Conservation (phyloP, 2,888 invertebrate genomes). For the Isotomurus palustris region DNA sequence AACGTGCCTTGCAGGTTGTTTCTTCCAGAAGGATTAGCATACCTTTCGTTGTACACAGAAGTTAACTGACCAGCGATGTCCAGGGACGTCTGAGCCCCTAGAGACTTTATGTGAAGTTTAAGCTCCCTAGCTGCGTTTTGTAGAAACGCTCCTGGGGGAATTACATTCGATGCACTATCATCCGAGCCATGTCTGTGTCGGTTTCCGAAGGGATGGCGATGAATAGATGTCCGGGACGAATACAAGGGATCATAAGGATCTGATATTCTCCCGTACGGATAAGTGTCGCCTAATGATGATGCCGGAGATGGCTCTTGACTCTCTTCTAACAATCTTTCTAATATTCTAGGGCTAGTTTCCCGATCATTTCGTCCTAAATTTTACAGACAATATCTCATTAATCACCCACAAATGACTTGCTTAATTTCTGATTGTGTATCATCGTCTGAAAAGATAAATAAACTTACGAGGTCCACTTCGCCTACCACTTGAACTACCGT, state of each 20-base stretch:
- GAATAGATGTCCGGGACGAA: slow-evolving; percentile 7
- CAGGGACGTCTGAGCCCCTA: slow-evolving; percentile 40
- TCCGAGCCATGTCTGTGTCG: slow-evolving; percentile 6
- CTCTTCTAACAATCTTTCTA: slow-evolving; percentile 45
- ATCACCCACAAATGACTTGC: too few species aligned
- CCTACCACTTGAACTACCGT: slow-evolving; percentile 7
- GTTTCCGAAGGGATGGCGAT: slow-evolving; percentile 1
- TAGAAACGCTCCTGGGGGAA: slow-evolving; percentile 39
- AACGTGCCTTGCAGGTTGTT: slow-evolving; percentile 39
- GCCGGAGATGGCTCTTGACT: slow-evolving; percentile 43
- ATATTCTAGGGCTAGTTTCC: slow-evolving; percentile 44
- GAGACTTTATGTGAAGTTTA: slow-evolving; percentile 36
- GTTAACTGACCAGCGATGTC: slow-evolving; percentile 36
- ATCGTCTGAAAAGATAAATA: too few species aligned
- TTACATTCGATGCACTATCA: slow-evolving; percentile 15
- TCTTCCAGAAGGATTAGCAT: slow-evolving; percentile 16
- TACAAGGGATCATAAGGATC: slow-evolving; percentile 14
- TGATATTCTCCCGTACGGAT: slow-evolving; percentile 20
- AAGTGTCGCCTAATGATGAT: slow-evolving; percentile 25
- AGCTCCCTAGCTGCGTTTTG: slow-evolving; percentile 42
- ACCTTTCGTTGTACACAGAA: slow-evolving; percentile 26
- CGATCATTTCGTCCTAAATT: slow-evolving; percentile 36
- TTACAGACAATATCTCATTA: neutral
- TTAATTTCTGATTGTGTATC: too few species aligned
- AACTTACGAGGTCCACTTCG: slow-evolving; percentile 12